Base-by-base conservation (phyloP, 2,888 invertebrate species). In the Dasypolia templi region DNA sequence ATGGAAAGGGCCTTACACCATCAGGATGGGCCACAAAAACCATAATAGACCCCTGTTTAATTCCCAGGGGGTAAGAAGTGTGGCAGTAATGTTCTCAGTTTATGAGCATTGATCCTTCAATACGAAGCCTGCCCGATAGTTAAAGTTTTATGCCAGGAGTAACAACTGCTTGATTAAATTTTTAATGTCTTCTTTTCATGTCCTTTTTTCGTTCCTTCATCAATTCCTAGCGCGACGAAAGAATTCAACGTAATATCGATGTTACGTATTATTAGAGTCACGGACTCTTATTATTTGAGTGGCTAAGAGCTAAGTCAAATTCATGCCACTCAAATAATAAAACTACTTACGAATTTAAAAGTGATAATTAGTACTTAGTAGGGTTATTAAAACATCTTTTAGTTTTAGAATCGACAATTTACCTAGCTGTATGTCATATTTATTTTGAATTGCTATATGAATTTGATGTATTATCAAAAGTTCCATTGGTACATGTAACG, bases 111-210 rank as follows among this genome's bases (percentile, higher is more conserved):
- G 82, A 77, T 77, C 65, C 56, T 46, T 29, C 32, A 44, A 53
- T 78, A 63, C 82, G 82, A 69, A 39, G 53, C 65, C 65, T 19
- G 66, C 17, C 46, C n/a, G 71, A 77, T 66, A 63, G 82, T 82
- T 79, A 77, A 79, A 82, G 56, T 77, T 82, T 81, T 66, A 79
- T 49, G 77, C 49, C 56, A 58, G 29, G 35, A 62, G 53, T 58
- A 53, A 53, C 62, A 35, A 58, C 61, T 26, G 74, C 56, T 77
- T 77, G 79, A 82, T 82, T 66, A 79, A 70, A 82, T 56, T 82
- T 79, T 82, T 81, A 75, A 79, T 22, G 65, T 56, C 22, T 26
- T 62, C 46, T 46, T 80, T 73, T 72, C 35, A 61, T 35, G 29
- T 32, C 26, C 22, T 61, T 26, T 59, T 73, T 68, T 67, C 46